Percentiles rank a stretch among this genome's conserved stretches.
Evolutionary conservation across 2,888 invertebrate species (phyloP).

Genomic region (Nemoura dubitans): DNA sequence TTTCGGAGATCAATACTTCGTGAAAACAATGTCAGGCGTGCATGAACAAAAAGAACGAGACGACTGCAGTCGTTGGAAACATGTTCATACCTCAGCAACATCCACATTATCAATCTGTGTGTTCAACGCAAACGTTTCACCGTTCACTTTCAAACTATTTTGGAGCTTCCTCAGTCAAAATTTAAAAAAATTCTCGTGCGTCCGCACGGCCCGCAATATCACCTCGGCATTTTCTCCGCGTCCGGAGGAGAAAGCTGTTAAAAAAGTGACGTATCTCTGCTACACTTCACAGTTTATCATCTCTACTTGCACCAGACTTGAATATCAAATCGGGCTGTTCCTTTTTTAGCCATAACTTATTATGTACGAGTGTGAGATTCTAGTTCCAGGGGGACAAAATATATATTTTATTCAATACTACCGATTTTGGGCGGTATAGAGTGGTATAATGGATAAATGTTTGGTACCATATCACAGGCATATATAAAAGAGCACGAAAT

Average conservation of each 20-base stretch:
- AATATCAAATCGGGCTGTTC: neutral
- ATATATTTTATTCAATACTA: neutral
- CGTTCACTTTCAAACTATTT: neutral
- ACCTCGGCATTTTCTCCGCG: neutral
- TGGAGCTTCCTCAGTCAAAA: neutral
- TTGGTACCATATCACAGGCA: no score
- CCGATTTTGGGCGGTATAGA: neutral
- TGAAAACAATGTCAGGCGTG: neutral
- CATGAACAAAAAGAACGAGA: no score
- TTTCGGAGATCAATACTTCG: neutral
- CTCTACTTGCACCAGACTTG: neutral
- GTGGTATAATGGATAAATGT: neutral
- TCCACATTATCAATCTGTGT: no score
- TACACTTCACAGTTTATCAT: constrained; percentile 12
- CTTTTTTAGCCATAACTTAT: neutral
- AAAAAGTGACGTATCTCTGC: neutral
- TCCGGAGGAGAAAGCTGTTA: neutral
- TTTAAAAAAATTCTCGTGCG: neutral
- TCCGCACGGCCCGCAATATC: neutral
- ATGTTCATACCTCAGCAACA: no score
- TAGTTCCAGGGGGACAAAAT: neutral
- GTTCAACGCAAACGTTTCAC: neutral
- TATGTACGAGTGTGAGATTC: neutral
- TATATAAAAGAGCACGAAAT: no score
- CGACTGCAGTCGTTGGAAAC: neutral